These are phyloP conservation scores for Thalassophryne amazonica DNA, from an alignment of 2,797 vertebrate genomes.

Conservation along the genomic window DNA sequence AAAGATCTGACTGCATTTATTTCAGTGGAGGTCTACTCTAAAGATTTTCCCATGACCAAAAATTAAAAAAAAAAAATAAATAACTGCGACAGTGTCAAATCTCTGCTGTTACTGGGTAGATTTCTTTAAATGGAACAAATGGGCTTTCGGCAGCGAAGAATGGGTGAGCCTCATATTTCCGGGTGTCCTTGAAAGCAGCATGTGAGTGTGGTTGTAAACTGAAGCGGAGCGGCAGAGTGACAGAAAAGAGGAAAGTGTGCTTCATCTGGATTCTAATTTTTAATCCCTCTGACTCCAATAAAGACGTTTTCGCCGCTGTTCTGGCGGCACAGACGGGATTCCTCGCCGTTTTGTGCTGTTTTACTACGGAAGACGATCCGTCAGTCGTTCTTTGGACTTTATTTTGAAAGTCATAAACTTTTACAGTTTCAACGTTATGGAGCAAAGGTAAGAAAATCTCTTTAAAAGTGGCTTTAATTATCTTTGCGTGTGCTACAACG, in stretches of 20 bases:
- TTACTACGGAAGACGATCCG: not conserved
- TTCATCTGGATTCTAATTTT: not conserved
- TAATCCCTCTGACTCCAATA: not conserved
- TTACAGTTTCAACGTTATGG: constrained; percentile 25
- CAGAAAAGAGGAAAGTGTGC: constrained; percentile 8
- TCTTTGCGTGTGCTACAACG: too few species aligned
- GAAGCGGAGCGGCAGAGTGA: constrained; percentile 1
- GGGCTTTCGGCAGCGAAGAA: too few species aligned
- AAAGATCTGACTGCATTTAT: too few species aligned
- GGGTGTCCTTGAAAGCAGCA: constrained; percentile 32
- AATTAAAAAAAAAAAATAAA: too few species aligned
- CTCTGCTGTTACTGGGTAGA: too few species aligned
- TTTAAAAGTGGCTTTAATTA: too few species aligned
- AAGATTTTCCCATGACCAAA: too few species aligned
- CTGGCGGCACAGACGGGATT: too few species aligned
- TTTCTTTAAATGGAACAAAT: too few species aligned
- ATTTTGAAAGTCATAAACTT: constrained; percentile 7
- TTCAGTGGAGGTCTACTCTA: too few species aligned
- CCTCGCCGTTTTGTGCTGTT: not conserved
- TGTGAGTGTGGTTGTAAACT: not conserved
- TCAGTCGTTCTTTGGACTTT: constrained; percentile 20
- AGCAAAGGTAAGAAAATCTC: constrained; percentile 40
- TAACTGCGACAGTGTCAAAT: too few species aligned
- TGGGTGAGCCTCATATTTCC: not conserved
- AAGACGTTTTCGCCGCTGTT: not conserved